Conservation (phyloP, 2,113 vertebrate species). For the Oxygymnocypris stewartii region DNA sequence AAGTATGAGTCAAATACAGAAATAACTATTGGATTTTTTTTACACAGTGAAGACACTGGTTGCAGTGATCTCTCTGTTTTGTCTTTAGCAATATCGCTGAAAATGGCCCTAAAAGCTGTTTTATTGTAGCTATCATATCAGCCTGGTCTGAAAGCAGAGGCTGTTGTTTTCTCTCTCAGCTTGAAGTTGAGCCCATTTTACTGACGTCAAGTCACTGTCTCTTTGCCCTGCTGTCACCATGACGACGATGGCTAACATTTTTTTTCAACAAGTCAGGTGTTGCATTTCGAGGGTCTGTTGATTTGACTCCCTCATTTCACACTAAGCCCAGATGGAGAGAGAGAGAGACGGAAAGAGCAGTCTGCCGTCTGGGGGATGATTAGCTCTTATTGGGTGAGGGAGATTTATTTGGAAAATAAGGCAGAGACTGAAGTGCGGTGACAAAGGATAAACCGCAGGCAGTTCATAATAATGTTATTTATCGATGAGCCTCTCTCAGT, state of each 20-base stretch:
- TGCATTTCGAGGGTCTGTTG: constrained; percentile 73
- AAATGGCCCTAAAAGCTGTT: background rate
- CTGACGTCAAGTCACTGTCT: constrained; percentile 68
- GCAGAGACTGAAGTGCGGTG: background rate
- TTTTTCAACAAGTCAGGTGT: constrained; percentile 74
- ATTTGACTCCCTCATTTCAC: constrained; percentile 68
- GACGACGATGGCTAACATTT: constrained; percentile 76
- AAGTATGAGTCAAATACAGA: background rate
- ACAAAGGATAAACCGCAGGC: background rate
- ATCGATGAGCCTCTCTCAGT: background rate
- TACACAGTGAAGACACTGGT: background rate
- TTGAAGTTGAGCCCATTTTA: constrained; percentile 64
- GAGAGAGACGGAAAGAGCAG: constrained; percentile 48
- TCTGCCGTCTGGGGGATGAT: constrained; percentile 58
- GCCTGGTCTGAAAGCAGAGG: constrained; percentile 31
- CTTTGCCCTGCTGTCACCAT: constrained; percentile 73
- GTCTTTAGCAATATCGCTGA: background rate
- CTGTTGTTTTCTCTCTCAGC: constrained; percentile 62
- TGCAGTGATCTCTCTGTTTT: background rate
- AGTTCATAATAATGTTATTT: constrained; percentile 9
- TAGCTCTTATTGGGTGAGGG: constrained; percentile 43
- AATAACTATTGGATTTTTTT: background rate
- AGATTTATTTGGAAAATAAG: constrained; percentile 34
- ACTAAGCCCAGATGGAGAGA: constrained; percentile 56
- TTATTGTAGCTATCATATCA: constrained; percentile 8